Base-by-base conservation (phyloP, 2,113 vertebrate genomes). In the Lethenteron reissneri region DNA sequence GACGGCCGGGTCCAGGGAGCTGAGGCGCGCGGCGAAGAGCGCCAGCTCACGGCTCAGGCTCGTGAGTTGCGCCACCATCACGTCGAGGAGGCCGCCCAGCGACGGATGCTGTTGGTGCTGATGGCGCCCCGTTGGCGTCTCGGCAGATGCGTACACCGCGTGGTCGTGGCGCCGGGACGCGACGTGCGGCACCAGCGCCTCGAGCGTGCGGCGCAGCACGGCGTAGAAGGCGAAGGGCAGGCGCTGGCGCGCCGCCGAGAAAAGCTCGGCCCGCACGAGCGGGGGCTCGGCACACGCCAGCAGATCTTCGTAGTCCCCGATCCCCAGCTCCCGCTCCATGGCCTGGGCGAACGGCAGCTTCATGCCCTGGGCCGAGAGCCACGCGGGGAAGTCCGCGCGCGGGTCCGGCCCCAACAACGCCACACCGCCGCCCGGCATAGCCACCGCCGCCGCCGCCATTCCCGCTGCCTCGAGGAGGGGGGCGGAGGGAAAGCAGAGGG, bases 81-180 rank as follows among this genome's bases (percentile, higher is more conserved):
- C 64, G n/a, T 68, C 64, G n/a, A 68, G n/a, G n/a, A 68, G 25
- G n/a, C 64, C 64, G n/a, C 64, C 64, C 64, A 68, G 64, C 64
- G n/a, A 68, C 10, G 64, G 64, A 25, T 68, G 25, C 64, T 68
- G 64, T 17, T 68, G 10, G 9, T n/a, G 10, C 64, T 25, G 10
- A 9, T 11, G 25, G 64, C 25, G 9, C 9, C 64, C 64, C 64
- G n/a, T 68, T 25, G n/a, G 25, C 25, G n/a, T 17, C 64, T 68
- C 11, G 64, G n/a, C n/a, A n/a, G 25, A 68, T 10, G 64, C n/a
- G 64, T 68, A 11, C n/a, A n/a, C 64, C 25, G 64, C 11, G 64
- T 10, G 25, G 64, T 68, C 64, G 64, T n/a, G 64, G 64, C 9
- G 64, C n/a, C 25, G 64, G 64, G n/a, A 17, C 64, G 11, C 64